Evolutionary conservation across 2,888 invertebrate species (phyloP).

Genomic region (Steinernema scapterisci): DNA sequence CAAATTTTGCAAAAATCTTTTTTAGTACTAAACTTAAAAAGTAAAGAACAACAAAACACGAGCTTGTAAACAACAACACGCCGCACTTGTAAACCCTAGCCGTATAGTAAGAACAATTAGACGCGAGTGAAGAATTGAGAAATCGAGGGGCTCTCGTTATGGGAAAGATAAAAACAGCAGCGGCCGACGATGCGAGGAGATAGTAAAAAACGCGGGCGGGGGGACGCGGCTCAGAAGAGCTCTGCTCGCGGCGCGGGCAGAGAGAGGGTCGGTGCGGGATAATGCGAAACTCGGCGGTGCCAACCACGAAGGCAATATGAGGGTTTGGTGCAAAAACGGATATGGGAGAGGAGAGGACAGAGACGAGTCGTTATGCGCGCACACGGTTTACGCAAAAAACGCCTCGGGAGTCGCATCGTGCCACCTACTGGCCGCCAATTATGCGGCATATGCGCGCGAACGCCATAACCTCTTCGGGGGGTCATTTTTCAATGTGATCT

Average conservation of each 20-base stretch:
- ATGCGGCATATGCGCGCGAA: slow-evolving; percentile 31
- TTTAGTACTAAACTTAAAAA: too few relatives aligned
- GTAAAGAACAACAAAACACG: neutral
- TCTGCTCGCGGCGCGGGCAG: neutral
- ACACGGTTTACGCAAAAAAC: slow-evolving; percentile 29
- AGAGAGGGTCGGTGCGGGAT: slow-evolving; percentile 29
- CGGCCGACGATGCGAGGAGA: slow-evolving; percentile 25
- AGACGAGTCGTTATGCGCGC: slow-evolving; percentile 24
- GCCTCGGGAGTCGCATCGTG: slow-evolving; percentile 30
- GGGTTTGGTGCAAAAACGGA: slow-evolving; percentile 28
- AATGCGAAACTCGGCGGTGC: slow-evolving; percentile 26
- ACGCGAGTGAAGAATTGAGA: neutral
- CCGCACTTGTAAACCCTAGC: too few relatives aligned
- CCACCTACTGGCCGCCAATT: slow-evolving; percentile 32
- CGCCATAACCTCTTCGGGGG: slow-evolving; percentile 7
- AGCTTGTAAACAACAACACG: neutral
- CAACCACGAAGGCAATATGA: slow-evolving; percentile 30
- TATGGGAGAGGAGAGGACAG: slow-evolving; percentile 22
- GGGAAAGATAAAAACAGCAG: slow-evolving; percentile 24
- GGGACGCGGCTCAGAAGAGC: neutral
- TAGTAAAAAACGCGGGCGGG: neutral
- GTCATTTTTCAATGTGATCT: slow-evolving; percentile 11
- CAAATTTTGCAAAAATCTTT: too few relatives aligned
- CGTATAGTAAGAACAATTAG: neutral
- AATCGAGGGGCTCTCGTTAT: slow-evolving; percentile 25